Percentiles rank a stretch among this genome's conserved stretches.
Evolutionary conservation across 1,140 invertebrate species (phyloP).

Genomic region (Aphaenogaster floridana): DNA sequence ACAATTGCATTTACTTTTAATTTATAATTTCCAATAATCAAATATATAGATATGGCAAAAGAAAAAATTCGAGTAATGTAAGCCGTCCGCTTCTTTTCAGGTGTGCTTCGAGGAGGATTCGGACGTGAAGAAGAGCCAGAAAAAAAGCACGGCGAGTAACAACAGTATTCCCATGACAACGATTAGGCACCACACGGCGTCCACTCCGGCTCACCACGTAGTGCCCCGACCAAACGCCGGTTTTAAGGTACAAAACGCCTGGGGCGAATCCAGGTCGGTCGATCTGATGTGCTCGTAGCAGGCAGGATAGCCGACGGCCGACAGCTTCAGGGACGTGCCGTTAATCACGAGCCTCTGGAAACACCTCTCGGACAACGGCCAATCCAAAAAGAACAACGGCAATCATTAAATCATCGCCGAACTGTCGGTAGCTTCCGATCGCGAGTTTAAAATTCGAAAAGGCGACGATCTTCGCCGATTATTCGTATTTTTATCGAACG

Average conservation of each 20-base stretch:
- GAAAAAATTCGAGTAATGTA: neutral
- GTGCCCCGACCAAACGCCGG: constrained; percentile 78
- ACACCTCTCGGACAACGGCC: constrained; percentile 79
- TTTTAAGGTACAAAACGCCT: constrained; percentile 81
- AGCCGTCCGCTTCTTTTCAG: constrained; percentile 68
- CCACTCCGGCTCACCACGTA: constrained; percentile 77
- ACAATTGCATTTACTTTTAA: neutral
- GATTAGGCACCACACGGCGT: constrained; percentile 75
- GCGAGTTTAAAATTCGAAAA: neutral
- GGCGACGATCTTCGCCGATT: neutral
- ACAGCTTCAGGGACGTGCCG: constrained; percentile 82
- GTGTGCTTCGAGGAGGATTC: constrained; percentile 83
- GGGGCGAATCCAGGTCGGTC: constrained; percentile 80
- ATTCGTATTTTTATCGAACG: constrained; percentile 44
- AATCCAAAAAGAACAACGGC: constrained; percentile 65
- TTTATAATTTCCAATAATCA: neutral
- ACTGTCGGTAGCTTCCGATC: neutral
- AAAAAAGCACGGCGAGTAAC: constrained; percentile 40
- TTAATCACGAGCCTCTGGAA: constrained; percentile 83
- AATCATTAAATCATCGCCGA: neutral
- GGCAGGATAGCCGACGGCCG: constrained; percentile 77
- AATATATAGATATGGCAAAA: neutral
- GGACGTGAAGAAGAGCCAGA: constrained; percentile 71
- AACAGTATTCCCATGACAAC: constrained; percentile 81
- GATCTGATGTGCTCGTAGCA: constrained; percentile 84